Base-by-base conservation (phyloP, 2,113 vertebrate species). In the Meriones unguiculatus region DNA sequence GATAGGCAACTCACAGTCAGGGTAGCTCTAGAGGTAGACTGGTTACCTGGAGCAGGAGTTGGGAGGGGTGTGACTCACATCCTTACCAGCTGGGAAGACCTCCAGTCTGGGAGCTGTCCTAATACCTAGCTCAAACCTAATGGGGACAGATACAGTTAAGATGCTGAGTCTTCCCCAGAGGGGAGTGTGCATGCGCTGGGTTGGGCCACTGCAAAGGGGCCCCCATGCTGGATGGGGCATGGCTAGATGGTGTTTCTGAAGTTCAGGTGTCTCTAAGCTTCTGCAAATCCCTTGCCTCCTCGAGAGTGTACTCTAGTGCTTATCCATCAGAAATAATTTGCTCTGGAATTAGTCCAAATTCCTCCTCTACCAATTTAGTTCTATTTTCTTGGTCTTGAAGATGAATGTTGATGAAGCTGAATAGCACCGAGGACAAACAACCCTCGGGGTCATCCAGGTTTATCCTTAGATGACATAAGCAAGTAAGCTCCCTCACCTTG, bases 281-380 rank as follows among this genome's bases (percentile, higher is more conserved):
- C 76, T 94, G 38, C 28, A 80, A 57, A 90, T 14, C 14, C 81
- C 72, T 32, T 7, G 3, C 75, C 41, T 70, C 32, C n/a, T 78
- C 22, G 8, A 25, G 32, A 46, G 3, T 12, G 3, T 7, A 50
- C 14, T 65, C 38, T 22, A 78, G 75, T 9, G 18, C 72, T 57
- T 50, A 87, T 32, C 54, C 52, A 38, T 85, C 87, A 85, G 70
- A 81, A 84, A 70, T 30, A 22, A 64, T 80, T 82, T 62, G 13
- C 41, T 96, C 82, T 90, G 84, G 50, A 91, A 25, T 96, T 62
- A 54, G 67, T 76, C 87, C 84, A 32, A 46, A 93, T 30, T 84
- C 41, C 24, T 62, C 52, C 94, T 57, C 73, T 32, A 13, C 41
- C 75, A 46, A 35, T 76, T 75, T 52, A 95, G 85, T n/a, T 72